phyloP scores from a whole-genome alignment of 2,113 vertebrate species.

The Heliornis fulica region DNA sequence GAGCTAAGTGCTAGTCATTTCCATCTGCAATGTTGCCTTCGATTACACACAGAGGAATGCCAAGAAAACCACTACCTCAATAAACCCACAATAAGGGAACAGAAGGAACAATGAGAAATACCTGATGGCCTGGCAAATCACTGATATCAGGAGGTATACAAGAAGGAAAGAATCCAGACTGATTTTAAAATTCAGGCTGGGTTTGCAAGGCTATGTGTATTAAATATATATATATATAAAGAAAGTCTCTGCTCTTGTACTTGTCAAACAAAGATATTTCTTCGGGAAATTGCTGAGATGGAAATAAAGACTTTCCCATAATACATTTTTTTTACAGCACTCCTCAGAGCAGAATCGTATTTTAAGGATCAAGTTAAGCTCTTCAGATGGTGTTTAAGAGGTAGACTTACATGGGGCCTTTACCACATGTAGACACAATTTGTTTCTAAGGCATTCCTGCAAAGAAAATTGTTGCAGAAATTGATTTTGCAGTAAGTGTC shows the following conservation, averaged over 20 bases:
- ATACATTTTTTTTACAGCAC: neutral
- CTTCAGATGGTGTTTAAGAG: neutral
- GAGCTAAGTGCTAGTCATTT: constrained; percentile 26
- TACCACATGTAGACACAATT: neutral
- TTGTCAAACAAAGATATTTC: neutral
- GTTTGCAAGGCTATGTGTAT: neutral
- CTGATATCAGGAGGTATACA: neutral
- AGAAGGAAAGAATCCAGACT: neutral
- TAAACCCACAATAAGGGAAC: neutral
- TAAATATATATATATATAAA: too few relatives aligned
- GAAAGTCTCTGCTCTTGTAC: neutral
- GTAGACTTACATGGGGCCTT: neutral
- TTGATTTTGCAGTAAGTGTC: neutral
- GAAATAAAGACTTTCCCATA: neutral
- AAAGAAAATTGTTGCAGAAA: neutral
- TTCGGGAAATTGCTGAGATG: neutral
- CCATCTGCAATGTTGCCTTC: neutral
- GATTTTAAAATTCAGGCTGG: neutral
- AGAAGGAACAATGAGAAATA: neutral
- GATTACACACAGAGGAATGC: neutral
- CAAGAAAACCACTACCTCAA: neutral
- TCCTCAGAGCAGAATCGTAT: neutral
- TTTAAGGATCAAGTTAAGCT: neutral
- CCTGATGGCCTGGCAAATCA: neutral
- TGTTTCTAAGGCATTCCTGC: neutral